These are phyloP conservation scores for Catharus ustulatus DNA, from an alignment of 2,797 vertebrate genomes.

Conservation along the genomic window DNA sequence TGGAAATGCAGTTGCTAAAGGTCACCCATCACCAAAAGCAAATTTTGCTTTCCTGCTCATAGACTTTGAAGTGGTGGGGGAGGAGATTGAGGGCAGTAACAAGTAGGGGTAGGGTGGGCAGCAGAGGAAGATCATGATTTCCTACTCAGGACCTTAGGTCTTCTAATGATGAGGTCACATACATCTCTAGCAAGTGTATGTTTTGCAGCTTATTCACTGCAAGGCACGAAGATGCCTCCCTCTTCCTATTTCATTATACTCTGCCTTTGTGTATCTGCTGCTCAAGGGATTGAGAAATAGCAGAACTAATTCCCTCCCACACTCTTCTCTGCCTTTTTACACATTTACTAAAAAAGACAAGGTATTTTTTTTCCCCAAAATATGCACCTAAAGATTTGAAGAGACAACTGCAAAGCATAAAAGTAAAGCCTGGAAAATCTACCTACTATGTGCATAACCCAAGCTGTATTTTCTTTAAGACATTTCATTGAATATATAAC, in stretches of 20 bases:
- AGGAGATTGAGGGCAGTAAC: not conserved
- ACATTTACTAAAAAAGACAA: not conserved
- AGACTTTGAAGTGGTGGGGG: not conserved
- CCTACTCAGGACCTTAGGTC: not conserved
- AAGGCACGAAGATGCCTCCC: not conserved
- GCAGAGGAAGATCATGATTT: not conserved
- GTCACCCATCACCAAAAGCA: not conserved
- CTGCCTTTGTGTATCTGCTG: not conserved
- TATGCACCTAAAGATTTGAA: not conserved
- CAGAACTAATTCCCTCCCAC: not conserved
- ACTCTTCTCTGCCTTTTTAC: not conserved
- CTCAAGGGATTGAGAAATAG: not conserved
- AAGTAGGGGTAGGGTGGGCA: not conserved
- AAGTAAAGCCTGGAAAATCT: not conserved
- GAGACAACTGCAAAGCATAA: not conserved
- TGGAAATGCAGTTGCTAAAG: constrained; percentile 26
- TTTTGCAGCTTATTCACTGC: not conserved
- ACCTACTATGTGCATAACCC: not conserved
- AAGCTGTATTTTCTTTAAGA: not conserved
- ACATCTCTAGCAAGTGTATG: not conserved
- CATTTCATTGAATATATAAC: not conserved
- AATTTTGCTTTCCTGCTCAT: not conserved
- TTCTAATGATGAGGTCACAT: not conserved
- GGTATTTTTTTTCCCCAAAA: rapidly evolving
- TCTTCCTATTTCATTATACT: not conserved